Conservation (phyloP, 2,888 invertebrate genomes). For the Heterodera filipjevi region DNA sequence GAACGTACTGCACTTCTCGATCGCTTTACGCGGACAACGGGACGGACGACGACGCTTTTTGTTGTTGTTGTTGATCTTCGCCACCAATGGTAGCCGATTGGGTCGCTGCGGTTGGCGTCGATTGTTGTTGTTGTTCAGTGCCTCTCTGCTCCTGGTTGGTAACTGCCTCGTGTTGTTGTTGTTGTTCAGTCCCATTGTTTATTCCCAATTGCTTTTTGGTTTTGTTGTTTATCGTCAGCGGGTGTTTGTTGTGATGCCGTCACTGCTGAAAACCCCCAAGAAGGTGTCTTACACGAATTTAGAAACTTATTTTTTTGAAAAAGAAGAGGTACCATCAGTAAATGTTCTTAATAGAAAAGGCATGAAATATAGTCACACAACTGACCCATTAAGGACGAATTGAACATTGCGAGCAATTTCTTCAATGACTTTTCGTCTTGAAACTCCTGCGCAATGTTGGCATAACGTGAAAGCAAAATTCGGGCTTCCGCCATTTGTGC, state of each 20-base stretch:
- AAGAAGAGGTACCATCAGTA: no score
- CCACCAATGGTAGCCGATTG: not conserved
- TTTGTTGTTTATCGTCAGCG: not conserved
- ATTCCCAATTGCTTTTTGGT: not conserved
- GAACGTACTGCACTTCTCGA: not conserved
- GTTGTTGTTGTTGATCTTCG: not conserved
- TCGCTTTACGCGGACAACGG: not conserved
- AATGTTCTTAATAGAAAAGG: no score
- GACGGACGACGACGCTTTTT: not conserved
- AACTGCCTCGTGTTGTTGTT: no score
- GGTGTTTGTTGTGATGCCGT: not conserved
- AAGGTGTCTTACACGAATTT: no score
- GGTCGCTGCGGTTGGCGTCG: not conserved
- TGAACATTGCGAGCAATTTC: constrained; percentile 22
- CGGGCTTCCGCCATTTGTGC: no score
- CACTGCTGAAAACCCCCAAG: no score
- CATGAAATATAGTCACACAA: no score
- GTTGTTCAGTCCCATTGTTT: not conserved
- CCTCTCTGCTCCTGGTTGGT: not conserved
- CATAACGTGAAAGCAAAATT: no score
- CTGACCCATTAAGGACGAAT: constrained; percentile 4
- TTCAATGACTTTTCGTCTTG: constrained; percentile 3
- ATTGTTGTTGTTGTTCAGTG: not conserved
- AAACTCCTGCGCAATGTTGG: no score
- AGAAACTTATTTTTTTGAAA: no score